Evolutionary conservation across 2,888 invertebrate genomes (phyloP).

Genomic region (Mallateleia sp.): DNA sequence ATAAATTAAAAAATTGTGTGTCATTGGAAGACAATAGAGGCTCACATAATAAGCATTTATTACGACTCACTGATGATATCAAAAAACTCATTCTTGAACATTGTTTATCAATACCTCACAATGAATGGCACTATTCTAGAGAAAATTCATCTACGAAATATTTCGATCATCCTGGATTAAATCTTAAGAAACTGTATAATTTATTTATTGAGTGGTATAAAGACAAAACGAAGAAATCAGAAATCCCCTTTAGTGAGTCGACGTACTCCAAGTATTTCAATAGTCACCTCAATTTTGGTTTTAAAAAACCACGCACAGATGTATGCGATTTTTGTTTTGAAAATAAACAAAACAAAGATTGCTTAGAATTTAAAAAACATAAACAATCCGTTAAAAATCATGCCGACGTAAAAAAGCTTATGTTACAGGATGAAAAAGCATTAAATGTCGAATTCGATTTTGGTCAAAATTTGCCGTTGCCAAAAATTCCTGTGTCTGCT

Average conservation of each 20-base stretch:
- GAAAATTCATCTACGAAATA: conserved; percentile 43
- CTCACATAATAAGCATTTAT: conserved; percentile 39
- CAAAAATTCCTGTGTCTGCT: conserved; percentile 23
- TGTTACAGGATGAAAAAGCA: not conserved
- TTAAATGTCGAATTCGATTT: conserved; percentile 41
- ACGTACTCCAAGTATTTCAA: conserved; percentile 65
- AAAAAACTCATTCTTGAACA: conserved; percentile 57
- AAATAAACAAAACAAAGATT: too few species aligned
- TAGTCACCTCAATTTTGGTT: conserved; percentile 39
- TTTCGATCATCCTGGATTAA: conserved; percentile 29
- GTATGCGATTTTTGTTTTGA: conserved; percentile 41
- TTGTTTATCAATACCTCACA: conserved; percentile 51
- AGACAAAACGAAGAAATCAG: conserved; percentile 13
- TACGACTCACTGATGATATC: conserved; percentile 46
- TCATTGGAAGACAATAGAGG: too few species aligned
- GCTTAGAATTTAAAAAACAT: too few species aligned
- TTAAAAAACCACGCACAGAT: conserved; percentile 20
- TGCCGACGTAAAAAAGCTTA: too few species aligned
- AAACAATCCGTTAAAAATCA: conserved; percentile 5
- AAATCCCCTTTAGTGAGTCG: conserved; percentile 24
- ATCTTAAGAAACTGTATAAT: not conserved
- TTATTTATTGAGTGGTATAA: not conserved
- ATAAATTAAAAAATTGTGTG: too few species aligned
- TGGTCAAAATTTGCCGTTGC: conserved; percentile 46
- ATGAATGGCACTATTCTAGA: conserved; percentile 39